Conservation (phyloP, 1,140 invertebrate species). For the Cephus cinctus region DNA sequence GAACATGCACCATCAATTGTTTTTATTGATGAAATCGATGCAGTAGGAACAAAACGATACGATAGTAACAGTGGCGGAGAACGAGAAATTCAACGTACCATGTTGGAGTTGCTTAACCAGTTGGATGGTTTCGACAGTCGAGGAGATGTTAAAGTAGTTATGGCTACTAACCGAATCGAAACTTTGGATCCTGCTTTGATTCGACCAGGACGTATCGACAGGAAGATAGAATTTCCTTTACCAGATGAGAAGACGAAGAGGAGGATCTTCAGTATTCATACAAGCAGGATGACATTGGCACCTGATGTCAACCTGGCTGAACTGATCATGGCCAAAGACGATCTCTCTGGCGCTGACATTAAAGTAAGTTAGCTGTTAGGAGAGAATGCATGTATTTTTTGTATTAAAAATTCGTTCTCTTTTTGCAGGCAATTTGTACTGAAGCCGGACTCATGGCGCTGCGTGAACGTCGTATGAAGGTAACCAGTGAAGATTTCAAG, state of each 20-base stretch:
- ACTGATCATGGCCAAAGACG: slow-evolving; percentile 99
- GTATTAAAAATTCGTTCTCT: slow-evolving; percentile 14
- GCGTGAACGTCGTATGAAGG: slow-evolving; percentile 97
- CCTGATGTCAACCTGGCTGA: slow-evolving; percentile 98
- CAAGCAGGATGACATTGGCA: slow-evolving; percentile 95
- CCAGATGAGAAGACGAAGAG: slow-evolving; percentile 99
- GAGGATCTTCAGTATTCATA: slow-evolving; percentile 98
- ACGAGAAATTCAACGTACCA: slow-evolving; percentile 98
- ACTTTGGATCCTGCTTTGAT: slow-evolving; percentile 98
- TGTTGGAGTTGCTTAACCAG: slow-evolving; percentile 99
- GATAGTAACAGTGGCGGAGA: slow-evolving; percentile 99
- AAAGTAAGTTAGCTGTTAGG: slow-evolving; percentile 66
- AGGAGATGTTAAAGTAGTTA: slow-evolving; percentile 84
- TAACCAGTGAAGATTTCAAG: slow-evolving; percentile 99
- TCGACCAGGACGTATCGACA: slow-evolving; percentile 96
- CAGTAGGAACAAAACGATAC: slow-evolving; percentile 98
- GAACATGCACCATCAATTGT: slow-evolving; percentile 99
- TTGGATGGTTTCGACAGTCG: slow-evolving; percentile 90
- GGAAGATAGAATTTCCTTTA: slow-evolving; percentile 99
- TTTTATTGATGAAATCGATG: slow-evolving; percentile 99
- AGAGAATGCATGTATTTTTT: slow-evolving; percentile 1
- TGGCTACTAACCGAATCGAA: slow-evolving; percentile 99
- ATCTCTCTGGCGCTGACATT: slow-evolving; percentile 95
- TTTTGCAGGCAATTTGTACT: slow-evolving; percentile 94
- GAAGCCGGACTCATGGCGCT: slow-evolving; percentile 98